These are phyloP conservation scores for Littorina saxatilis DNA, from an alignment of 1,140 invertebrate species.

Conservation along the genomic window DNA sequence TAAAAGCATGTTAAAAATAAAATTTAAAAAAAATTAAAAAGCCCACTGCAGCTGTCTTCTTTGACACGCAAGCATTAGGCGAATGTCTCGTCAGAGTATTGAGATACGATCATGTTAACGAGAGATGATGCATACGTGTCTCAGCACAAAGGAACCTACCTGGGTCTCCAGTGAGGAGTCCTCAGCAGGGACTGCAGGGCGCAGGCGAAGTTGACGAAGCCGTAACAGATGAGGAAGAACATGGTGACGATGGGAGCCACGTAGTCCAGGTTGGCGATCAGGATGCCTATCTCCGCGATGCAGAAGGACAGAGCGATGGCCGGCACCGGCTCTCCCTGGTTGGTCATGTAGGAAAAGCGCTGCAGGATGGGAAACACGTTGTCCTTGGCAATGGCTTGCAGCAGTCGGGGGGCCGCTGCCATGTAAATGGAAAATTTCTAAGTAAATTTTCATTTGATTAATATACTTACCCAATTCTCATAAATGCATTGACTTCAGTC, in stretches of 20 bases:
- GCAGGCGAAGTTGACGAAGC: slow-evolving; percentile 91
- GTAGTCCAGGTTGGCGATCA: slow-evolving; percentile 82
- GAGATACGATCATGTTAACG: too few relatives aligned
- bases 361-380: slow-evolving; percentile 96
- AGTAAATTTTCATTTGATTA: too few relatives aligned
- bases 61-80: too few relatives aligned
- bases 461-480: too few relatives aligned
- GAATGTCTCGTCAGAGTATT: too few relatives aligned
- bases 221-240: slow-evolving; percentile 99
- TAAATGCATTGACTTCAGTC: too few relatives aligned
- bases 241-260: slow-evolving; percentile 79
- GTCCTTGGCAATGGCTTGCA: slow-evolving; percentile 97
- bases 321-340: slow-evolving; percentile 93
- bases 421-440: too few relatives aligned
- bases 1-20: too few relatives aligned
- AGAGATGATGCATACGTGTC: too few relatives aligned
- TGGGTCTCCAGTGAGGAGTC: slow-evolving; percentile 97
- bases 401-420: slow-evolving; percentile 79
- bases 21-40: too few relatives aligned
- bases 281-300: slow-evolving; percentile 96
- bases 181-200: slow-evolving; percentile 93
- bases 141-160: too few relatives aligned
- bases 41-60: too few relatives aligned
- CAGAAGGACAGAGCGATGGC: slow-evolving; percentile 91
- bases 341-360: slow-evolving; percentile 93